A percentile compares a stretch with the other conserved stretches of the same genome.
Conservation (phyloP, 64 coral and sea anemone species). For the Cladopsammia gracilis region DNA sequence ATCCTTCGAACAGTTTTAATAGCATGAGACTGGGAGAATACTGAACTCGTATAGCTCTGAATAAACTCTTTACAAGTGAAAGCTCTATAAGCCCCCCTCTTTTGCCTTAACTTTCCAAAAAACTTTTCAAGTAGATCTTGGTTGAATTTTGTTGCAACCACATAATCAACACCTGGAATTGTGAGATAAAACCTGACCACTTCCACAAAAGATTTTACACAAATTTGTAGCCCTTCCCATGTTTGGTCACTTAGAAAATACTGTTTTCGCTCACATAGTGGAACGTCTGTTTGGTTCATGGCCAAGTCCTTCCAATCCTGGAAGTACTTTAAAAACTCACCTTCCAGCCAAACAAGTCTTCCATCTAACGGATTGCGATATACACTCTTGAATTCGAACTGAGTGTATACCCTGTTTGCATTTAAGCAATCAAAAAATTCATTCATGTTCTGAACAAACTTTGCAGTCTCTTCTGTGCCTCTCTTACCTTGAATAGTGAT, state of each 20-base stretch:
- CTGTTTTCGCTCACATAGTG: background rate
- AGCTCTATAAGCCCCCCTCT: no score
- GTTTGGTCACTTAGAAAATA: conserved; percentile 52
- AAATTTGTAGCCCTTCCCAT: conserved; percentile 42
- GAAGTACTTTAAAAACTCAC: conserved; percentile 22
- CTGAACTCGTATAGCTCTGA: background rate
- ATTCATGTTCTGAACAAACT: conserved; percentile 52
- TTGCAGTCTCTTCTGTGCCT: conserved; percentile 31
- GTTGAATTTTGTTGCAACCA: conserved; percentile 19
- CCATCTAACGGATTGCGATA: background rate
- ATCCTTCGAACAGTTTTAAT: no score
- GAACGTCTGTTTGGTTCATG: background rate
- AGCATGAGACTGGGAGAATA: no score
- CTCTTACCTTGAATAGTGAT: conserved; percentile 6
- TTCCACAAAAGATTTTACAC: conserved; percentile 46
- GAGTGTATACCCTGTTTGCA: conserved; percentile 44
- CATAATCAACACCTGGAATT: conserved; percentile 25
- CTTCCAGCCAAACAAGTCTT: conserved; percentile 14
- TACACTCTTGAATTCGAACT: conserved; percentile 48
- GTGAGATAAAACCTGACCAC: background rate
- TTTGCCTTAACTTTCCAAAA: conserved; percentile 49
- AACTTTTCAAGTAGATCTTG: conserved; percentile 33
- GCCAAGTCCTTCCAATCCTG: conserved; percentile 6
- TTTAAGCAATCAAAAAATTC: conserved; percentile 60
- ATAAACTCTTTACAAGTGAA: conserved; percentile 18